Evolutionary conservation across 2,888 invertebrate genomes (phyloP).

Genomic region (Drosophila neotestacea): DNA sequence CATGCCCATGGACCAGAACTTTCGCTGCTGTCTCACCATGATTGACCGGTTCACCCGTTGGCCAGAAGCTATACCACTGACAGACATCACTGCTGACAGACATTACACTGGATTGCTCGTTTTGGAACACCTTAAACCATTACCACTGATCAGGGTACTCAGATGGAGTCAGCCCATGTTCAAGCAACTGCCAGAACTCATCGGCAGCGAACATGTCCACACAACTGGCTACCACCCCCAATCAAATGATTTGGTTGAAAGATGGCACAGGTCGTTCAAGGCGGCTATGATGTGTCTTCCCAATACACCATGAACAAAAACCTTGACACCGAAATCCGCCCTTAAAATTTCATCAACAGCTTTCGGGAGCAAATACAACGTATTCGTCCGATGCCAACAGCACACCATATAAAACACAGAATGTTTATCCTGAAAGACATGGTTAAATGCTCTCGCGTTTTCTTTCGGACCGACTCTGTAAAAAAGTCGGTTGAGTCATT

Average conservation of each 20-base stretch:
- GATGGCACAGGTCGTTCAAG: conserved; percentile 10
- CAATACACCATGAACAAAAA: neutral
- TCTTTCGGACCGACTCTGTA: too few species aligned
- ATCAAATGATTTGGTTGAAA: conserved; percentile 3
- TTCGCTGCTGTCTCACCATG: neutral
- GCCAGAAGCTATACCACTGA: neutral
- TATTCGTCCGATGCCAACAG: neutral
- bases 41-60: neutral
- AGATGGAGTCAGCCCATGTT: neutral
- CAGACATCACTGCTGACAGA: neutral
- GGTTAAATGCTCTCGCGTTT: too few species aligned
- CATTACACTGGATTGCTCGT: conserved; percentile 5
- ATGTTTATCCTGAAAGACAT: too few species aligned
- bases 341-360: neutral
- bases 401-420: too few species aligned
- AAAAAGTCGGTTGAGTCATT: too few species aligned
- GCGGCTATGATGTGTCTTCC: neutral
- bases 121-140: too few species aligned
- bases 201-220: conserved; percentile 9
- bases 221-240: conserved; percentile 4
- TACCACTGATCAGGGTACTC: conserved; percentile 6
- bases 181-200: neutral
- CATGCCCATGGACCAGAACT: neutral
- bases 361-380: too few species aligned
- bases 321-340: neutral